A percentile compares a stretch with the other conserved stretches of the same genome.
phyloP scores from a whole-genome alignment of 2,113 vertebrate genomes.

The Chloebia gouldiae region DNA sequence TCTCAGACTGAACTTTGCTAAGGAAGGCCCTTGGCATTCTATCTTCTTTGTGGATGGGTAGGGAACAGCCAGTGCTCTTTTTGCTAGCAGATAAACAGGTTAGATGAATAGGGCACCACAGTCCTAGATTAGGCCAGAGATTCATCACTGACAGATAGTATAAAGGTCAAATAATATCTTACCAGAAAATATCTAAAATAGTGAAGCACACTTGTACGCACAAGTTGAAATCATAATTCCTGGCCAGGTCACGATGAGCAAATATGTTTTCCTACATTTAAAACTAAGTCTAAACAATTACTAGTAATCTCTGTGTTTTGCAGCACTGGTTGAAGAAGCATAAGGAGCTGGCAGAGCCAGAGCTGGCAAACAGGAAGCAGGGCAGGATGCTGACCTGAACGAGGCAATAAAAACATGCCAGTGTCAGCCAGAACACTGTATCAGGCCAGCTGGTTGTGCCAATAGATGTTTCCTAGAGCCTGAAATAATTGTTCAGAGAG shows the following conservation, averaged over 20 bases:
- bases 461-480: neutral
- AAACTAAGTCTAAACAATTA: neutral
- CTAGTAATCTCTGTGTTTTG: neutral
- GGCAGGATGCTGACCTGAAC: neutral
- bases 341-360: neutral
- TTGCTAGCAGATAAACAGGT: neutral
- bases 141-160: neutral
- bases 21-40: neutral
- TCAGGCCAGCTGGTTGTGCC: neutral
- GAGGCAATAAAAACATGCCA: neutral
- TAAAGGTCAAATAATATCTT: conserved; percentile 3
- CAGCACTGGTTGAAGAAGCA: neutral
- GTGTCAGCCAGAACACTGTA: neutral
- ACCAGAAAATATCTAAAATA: neutral
- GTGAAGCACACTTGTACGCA: neutral
- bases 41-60: neutral
- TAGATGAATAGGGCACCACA: neutral
- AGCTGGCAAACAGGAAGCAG: neutral
- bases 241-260: neutral
- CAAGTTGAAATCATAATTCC: neutral
- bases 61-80: neutral
- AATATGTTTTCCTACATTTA: neutral
- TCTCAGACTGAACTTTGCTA: neutral
- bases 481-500: neutral
- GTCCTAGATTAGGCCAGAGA: neutral